These are phyloP conservation scores for Ptilorrhoa leucosticta DNA, from an alignment of 2,113 vertebrate genomes.

Conservation along the genomic window DNA sequence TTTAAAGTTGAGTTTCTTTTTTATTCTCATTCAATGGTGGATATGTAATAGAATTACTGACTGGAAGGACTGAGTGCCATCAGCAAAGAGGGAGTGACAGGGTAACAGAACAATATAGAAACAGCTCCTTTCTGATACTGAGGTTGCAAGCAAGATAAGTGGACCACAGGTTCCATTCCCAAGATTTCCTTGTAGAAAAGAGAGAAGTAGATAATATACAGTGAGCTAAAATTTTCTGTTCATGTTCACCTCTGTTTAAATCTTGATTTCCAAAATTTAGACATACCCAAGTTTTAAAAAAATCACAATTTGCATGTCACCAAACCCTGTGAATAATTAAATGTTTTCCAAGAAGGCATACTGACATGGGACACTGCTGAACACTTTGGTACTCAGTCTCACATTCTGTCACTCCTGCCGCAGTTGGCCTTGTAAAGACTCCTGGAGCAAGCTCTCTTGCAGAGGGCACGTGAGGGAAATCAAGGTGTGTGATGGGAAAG, in stretches of 20 bases:
- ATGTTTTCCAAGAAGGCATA: background rate
- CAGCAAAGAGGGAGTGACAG: background rate
- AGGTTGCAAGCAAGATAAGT: background rate
- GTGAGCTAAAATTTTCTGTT: background rate
- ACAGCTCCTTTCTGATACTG: background rate
- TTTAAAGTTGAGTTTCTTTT: background rate
- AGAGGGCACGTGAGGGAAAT: background rate
- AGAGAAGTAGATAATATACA: background rate
- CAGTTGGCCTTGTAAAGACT: background rate
- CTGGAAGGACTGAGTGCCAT: background rate
- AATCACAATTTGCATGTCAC: background rate
- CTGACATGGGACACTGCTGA: background rate
- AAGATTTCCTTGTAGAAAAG: background rate
- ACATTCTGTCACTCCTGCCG: background rate
- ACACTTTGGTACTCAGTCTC: background rate
- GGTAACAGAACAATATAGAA: background rate
- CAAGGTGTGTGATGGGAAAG: background rate
- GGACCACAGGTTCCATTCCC: background rate
- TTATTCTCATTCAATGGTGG: background rate
- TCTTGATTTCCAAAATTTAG: background rate
- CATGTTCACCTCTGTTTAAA: background rate
- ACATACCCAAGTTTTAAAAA: background rate
- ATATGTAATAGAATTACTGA: background rate
- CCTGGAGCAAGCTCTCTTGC: background rate
- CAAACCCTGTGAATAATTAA: background rate